Evolutionary conservation across 2,888 invertebrate species (phyloP), one percentile per base, ranked within the genome.

Genomic region (Caenorhabditis wallacei): DNA sequence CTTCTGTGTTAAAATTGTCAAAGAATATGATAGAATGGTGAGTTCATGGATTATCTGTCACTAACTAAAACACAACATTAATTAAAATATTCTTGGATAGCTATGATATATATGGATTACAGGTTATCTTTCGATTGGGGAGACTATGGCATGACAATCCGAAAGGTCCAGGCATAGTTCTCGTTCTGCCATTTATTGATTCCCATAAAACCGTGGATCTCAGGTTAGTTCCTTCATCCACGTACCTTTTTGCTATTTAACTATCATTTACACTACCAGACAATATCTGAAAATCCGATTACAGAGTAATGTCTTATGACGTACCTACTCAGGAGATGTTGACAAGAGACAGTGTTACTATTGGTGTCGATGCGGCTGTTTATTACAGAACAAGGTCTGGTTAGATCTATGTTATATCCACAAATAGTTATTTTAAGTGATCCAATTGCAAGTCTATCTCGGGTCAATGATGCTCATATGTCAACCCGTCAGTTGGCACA

Each of bases 301-400:
- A 51, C 46, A 87, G 90, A 70, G 87, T 88, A 51, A 86, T 92
- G 61, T 92, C 93, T 2, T 93, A 93, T 86, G 93, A 93, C 89
- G 93, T 93, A 0, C 93, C 93, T 4, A 92, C 92, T 30, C 93
- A 93, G 64, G 90, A 92, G 87, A 89, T 92, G 87, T 83, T 92
- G 30, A 92, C 92, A n/a, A 88, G 91, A 68, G 92, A 92, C 85
- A 90, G 91, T 61, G 92, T 92, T 20, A 92, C 92, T 10, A 91
- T 92, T n/a, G 89, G 90, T 85, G 88, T 89, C 1, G 90, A 90
- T 79, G 90, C 90, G 1, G 90, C 90, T 8, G 89, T 90, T 1
- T 90, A 90, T 57, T 90, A 88, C 71, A 70, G 89, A 61, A 86
- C 89, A 0, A 80, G 84, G 86, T 85, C 48, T 1, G n/a, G 43